Evolutionary conservation across 2,797 vertebrate species (phyloP).

Genomic region (Pangasius krempfi): DNA sequence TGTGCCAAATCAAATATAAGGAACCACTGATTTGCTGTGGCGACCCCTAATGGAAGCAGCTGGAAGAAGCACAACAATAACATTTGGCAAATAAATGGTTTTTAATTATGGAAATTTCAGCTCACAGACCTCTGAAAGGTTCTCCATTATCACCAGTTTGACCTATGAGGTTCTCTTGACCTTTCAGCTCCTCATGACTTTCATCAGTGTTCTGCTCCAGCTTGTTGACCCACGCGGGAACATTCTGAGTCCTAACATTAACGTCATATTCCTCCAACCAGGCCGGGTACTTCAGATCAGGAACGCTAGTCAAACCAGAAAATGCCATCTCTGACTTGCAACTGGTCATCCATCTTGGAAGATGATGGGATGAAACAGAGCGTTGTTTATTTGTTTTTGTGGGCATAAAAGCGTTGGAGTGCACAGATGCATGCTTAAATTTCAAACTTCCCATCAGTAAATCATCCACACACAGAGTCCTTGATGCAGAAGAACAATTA

Average conservation of each 20-base stretch:
- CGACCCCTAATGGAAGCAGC: too few species aligned
- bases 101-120: not conserved
- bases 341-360: constrained; percentile 81
- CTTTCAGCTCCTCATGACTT: not conserved
- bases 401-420: not conserved
- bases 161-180: not conserved
- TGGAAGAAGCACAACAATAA: not conserved
- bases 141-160: not conserved
- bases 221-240: constrained; percentile 53
- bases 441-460: not conserved
- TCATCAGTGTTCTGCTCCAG: constrained; percentile 41
- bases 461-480: constrained; percentile 32
- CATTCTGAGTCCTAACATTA: constrained; percentile 42
- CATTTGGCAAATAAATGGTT: not conserved
- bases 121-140: constrained; percentile 47
- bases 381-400: constrained; percentile 40
- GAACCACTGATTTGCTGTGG: too few species aligned
- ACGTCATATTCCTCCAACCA: constrained; percentile 72
- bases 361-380: constrained; percentile 58
- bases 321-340: constrained; percentile 76
- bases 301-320: constrained; percentile 76
- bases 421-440: not conserved
- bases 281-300: constrained; percentile 71
- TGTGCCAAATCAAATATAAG: too few species aligned
- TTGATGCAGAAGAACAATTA: not conserved